Percentiles rank a stretch among this genome's conserved stretches.
Evolutionary conservation across 2,888 invertebrate genomes (phyloP).

Genomic region (Apamea anceps): DNA sequence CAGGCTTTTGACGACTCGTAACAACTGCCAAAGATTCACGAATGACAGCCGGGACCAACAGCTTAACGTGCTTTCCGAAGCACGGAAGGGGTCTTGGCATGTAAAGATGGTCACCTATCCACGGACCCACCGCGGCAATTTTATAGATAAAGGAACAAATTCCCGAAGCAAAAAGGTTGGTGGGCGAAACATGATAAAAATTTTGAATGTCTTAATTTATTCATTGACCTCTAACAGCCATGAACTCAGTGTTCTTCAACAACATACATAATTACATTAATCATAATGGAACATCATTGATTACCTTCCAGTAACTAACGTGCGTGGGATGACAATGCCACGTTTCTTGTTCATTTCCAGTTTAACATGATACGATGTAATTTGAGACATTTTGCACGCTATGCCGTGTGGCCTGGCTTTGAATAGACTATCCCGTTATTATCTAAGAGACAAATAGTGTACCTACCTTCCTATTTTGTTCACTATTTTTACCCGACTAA

Average conservation of each 20-base stretch:
- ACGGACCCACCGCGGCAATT: too few species aligned
- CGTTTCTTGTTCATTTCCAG: conserved; percentile 38
- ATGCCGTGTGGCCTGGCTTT: neutral
- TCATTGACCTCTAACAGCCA: conserved; percentile 17
- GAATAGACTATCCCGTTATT: conserved; percentile 14
- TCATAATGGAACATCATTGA: conserved; percentile 52
- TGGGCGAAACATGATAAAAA: neutral
- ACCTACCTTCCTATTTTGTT: neutral
- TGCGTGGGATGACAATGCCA: conserved; percentile 41
- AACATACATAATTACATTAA: conserved; percentile 35
- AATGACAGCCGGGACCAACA: too few species aligned
- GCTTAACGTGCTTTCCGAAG: too few species aligned
- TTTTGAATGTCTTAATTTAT: conserved; percentile 15
- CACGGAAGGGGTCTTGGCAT: too few species aligned
- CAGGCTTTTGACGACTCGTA: too few species aligned
- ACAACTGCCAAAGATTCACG: too few species aligned
- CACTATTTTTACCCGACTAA: neutral
- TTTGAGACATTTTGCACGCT: conserved; percentile 42
- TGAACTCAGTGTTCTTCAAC: conserved; percentile 23
- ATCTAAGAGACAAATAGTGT: neutral
- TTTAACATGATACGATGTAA: conserved; percentile 27
- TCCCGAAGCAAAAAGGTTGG: neutral
- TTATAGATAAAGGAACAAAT: neutral
- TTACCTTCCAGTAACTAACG: conserved; percentile 25
- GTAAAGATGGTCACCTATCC: too few species aligned